Evolutionary conservation across 2,113 vertebrate species (phyloP).

Genomic region (Electrona antarctica): DNA sequence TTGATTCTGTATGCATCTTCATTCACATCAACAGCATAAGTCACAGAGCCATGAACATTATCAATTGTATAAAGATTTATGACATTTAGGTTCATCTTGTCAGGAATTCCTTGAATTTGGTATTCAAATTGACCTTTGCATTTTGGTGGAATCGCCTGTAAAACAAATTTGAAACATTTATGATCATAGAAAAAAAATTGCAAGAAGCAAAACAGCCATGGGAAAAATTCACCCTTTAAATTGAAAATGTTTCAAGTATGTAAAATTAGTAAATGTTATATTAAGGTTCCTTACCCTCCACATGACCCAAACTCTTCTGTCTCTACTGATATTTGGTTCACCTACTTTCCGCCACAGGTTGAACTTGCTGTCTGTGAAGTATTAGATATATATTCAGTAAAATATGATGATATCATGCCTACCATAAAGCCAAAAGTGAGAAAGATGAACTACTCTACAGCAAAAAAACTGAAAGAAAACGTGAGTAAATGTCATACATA

Average conservation of each 20-base stretch:
- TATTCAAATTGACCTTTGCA: slow-evolving; percentile 48
- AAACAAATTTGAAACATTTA: slow-evolving; percentile 5
- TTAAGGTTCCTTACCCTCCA: slow-evolving; percentile 55
- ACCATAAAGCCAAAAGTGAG: too few species aligned
- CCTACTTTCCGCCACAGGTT: slow-evolving; percentile 61
- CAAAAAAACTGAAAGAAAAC: neutral
- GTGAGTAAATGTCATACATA: too few species aligned
- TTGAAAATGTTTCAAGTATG: neutral
- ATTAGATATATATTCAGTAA: neutral
- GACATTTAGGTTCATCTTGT: neutral
- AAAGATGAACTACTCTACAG: too few species aligned
- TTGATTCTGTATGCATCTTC: slow-evolving; percentile 42
- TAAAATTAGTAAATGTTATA: neutral
- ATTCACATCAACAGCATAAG: slow-evolving; percentile 44
- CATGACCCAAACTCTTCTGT: slow-evolving; percentile 51
- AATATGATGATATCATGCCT: neutral
- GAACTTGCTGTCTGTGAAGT: slow-evolving; percentile 41
- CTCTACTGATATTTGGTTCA: slow-evolving; percentile 4
- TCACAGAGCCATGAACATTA: slow-evolving; percentile 2
- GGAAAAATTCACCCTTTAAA: neutral
- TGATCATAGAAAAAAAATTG: neutral
- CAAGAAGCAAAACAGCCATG: neutral
- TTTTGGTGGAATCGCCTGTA: slow-evolving; percentile 51
- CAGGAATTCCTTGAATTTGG: slow-evolving; percentile 12
- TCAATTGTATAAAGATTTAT: neutral